Evolutionary conservation across 2,888 invertebrate species (phyloP).

Genomic region (Graphium colonna): DNA sequence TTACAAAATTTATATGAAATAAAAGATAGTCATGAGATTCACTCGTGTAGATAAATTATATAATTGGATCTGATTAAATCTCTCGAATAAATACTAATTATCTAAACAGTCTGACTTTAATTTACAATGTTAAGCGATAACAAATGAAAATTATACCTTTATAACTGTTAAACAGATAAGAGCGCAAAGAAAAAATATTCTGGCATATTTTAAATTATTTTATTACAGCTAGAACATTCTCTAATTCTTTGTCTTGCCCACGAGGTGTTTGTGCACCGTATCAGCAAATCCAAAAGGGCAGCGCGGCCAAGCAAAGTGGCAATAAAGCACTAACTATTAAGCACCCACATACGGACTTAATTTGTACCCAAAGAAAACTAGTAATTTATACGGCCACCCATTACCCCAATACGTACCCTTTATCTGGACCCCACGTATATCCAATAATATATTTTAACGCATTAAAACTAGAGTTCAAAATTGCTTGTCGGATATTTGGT

Average conservation of each 20-base stretch:
- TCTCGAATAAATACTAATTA: too few species aligned
- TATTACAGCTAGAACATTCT: too few species aligned
- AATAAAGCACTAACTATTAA: conserved; percentile 55
- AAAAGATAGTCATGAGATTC: too few species aligned
- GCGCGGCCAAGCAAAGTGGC: conserved; percentile 11
- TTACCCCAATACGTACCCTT: conserved; percentile 61
- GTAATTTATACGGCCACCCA: conserved; percentile 66
- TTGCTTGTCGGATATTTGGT: conserved; percentile 31
- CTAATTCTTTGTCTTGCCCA: conserved; percentile 8
- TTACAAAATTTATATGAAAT: too few species aligned
- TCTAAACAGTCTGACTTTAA: too few species aligned
- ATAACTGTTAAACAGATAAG: too few species aligned
- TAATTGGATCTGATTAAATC: too few species aligned
- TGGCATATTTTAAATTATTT: too few species aligned
- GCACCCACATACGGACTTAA: conserved; percentile 63
- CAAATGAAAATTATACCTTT: too few species aligned
- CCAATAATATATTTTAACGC: conserved; percentile 31
- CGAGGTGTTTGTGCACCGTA: conserved; percentile 9
- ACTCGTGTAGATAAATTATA: too few species aligned
- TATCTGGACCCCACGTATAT: conserved; percentile 24
- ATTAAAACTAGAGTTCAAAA: conserved; percentile 31
- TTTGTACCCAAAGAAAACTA: conserved; percentile 67
- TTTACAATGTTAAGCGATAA: too few species aligned
- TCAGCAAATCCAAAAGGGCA: conserved; percentile 12
- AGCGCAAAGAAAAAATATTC: too few species aligned